Percentiles rank a stretch among this genome's conserved stretches.
These are phyloP conservation scores for Kuschelorhynchus macadamiae DNA, from an alignment of 2,888 invertebrate genomes.

Conservation along the genomic window DNA sequence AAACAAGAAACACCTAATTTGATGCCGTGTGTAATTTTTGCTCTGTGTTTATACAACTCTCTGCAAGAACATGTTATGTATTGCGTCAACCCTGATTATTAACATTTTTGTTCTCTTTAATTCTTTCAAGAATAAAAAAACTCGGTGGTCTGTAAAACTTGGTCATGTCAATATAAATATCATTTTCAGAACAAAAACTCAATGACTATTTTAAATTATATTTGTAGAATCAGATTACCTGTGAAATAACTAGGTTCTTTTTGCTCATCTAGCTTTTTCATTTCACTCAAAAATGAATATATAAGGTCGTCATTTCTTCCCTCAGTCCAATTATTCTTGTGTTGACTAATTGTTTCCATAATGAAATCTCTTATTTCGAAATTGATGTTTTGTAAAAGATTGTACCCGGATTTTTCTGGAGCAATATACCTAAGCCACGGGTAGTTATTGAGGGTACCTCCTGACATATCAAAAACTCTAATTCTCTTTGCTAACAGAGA, in stretches of 20 bases:
- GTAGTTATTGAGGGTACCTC: constrained; percentile 71
- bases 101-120: no score
- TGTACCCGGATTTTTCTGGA: constrained; percentile 75
- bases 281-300: constrained; percentile 75
- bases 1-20: no score
- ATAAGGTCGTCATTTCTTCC: constrained; percentile 74
- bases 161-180: no score
- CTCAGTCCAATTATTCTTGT: constrained; percentile 65
- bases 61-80: no score
- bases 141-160: no score
- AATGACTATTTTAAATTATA: no score
- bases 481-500: constrained; percentile 70
- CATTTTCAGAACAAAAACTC: no score
- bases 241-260: constrained; percentile 65
- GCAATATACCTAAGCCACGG: constrained; percentile 77
- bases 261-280: constrained; percentile 66
- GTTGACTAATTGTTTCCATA: constrained; percentile 73
- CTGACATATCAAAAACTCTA: constrained; percentile 69
- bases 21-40: no score
- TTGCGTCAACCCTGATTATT: no score
- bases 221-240: constrained; percentile 61
- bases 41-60: no score
- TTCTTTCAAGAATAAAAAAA: no score
- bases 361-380: constrained; percentile 71
- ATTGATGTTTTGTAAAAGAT: constrained; percentile 72